Base-by-base conservation (phyloP, 2,797 vertebrate genomes). In the Acrossocheilus fasciatus region DNA sequence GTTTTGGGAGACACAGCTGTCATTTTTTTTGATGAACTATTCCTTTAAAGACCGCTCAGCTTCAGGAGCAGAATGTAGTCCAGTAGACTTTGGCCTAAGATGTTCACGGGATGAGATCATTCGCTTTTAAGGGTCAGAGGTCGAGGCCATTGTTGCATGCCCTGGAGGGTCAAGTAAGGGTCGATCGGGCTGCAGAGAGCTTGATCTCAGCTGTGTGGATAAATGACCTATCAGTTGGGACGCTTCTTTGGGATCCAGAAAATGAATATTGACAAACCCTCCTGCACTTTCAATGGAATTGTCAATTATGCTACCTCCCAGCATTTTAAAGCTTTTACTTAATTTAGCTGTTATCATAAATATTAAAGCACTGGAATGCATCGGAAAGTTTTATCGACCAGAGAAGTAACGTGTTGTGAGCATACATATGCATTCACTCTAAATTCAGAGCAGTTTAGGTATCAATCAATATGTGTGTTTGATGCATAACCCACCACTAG, bases 201-300 rank as follows among this genome's bases (percentile, higher is more conserved):
- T 89, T 91, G 93, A 94, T 95, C 94, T 92, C 93, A 92, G 91
- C 91, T 91, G 92, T 89, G 92, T 36, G 94, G 95, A 95, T 95
- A 95, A 95, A 95, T 95, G 94, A 95, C 94, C 95, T 91, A 94
- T 92, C 91, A 92, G 93, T 93, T 90, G 89, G 92, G 94, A 94
- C 92, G 92, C 92, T 94, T 94, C 93, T 95, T 96, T 96, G 93
- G 94, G 93, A 94, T 94, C 90, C 95, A 94, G 95, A 96, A 95
- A 95, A 96, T 96, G 93, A 95, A 95, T 96, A 96, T 96, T 95
- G 95, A 96, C 95, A 94, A 94, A 94, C 92, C 91, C 92, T 91
- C 92, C 92, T 94, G 95, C 93, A 94, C 95, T 95, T 95, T 95
- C 93, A 94, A 92, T 95, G 94, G 94, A 95, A 95, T 96, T 95